phyloP scores from a whole-genome alignment of 2,113 vertebrate species.

The Cyrtonyx montezumae region DNA sequence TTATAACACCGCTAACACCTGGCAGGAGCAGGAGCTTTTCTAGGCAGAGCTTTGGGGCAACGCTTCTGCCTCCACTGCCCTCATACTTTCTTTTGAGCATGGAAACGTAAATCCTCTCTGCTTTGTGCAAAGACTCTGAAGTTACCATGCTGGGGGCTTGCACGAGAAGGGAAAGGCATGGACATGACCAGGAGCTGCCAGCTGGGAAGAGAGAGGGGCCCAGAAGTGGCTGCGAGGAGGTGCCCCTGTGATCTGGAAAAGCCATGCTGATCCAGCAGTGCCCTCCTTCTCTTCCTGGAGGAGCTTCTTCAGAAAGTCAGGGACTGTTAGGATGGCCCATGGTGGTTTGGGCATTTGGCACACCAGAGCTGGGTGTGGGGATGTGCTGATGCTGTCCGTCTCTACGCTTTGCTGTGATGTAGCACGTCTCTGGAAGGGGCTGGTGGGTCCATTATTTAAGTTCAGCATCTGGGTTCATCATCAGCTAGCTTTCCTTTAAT shows the following conservation, averaged over 20 bases:
- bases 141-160: neutral
- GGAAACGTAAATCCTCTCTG: neutral
- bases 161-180: neutral
- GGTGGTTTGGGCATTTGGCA: neutral
- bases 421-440: neutral
- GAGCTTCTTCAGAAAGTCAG: neutral
- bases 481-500: neutral
- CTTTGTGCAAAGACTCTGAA: neutral
- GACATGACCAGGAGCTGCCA: neutral
- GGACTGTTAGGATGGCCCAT: neutral
- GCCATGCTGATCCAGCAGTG: neutral
- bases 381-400: neutral
- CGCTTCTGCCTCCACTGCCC: neutral
- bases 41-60: neutral
- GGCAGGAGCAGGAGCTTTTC: neutral
- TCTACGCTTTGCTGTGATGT: neutral
- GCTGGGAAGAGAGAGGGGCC: neutral
- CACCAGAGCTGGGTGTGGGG: neutral
- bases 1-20: slow-evolving; percentile 23
- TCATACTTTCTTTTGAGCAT: neutral
- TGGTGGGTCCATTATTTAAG: neutral
- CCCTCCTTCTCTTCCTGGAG: neutral
- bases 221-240: neutral
- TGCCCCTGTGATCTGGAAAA: neutral
- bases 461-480: neutral